Base-by-base conservation (phyloP, 2,113 vertebrate genomes). In the Colossoma macropomum region DNA sequence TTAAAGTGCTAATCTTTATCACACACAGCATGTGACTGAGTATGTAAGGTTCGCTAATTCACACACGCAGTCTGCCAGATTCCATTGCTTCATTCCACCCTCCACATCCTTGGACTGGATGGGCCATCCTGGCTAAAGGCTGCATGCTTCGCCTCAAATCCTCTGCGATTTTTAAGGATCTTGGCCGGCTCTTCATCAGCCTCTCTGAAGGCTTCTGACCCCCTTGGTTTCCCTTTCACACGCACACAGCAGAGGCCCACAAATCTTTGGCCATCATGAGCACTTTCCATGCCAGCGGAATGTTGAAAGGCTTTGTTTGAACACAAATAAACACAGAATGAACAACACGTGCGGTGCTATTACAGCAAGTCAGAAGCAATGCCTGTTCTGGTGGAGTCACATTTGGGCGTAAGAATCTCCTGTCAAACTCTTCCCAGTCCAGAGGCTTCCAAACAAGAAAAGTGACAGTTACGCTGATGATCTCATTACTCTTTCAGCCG, bases 401-500 rank as follows among this genome's bases (percentile, higher is more conserved):
- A n/a, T 60, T 25, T 60, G 2, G 12, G 80, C 81, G 83, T 59
- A 80, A 41, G 72, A 83, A 65, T 90, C 79, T 78, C 86, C 71
- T 17, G 72, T 87, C 86, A 78, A 88, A 87, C 84, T 75, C 75
- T 73, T 80, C 63, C 74, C 88, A 75, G 79, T 60, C 89, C 83
- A 87, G 79, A 76, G 50, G 52, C 69, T 69, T 32, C 25, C 45
- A 87, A 85, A 87, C 65, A 56, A 80, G 80, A 84, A 80, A 87
- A 74, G 82, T 88, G 89, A 90, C 89, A 86, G 88, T 84, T 81
- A 83, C 85, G 85, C 79, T 80, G 88, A 75, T 83, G 88, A 86
- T 85, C 87, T 69, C 88, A 91, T 91, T 88, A 89, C 83, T 88
- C 90, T 90, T 92, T 92, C 87, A 90, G 82, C 74, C 59, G 77